Evolutionary conservation across 2,888 invertebrate genomes (phyloP).

Genomic region (Athrips mouffetella): DNA sequence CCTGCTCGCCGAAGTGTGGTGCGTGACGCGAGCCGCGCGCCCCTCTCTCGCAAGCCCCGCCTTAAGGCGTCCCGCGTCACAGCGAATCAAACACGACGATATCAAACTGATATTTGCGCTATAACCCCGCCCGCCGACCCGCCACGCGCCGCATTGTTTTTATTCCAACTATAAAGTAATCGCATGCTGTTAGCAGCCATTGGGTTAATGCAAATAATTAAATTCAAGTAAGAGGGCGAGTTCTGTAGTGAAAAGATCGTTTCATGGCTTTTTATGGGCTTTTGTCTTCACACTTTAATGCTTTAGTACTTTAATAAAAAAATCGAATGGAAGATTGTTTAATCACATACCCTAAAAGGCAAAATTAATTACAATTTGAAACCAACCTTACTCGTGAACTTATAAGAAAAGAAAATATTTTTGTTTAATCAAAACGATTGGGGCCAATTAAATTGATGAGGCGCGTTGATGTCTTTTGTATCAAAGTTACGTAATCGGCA

Average conservation of each 20-base stretch:
- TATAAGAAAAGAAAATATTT: background rate
- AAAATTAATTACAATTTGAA: no score
- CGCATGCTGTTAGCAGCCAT: constrained; percentile 31
- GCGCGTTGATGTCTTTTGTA: constrained; percentile 21
- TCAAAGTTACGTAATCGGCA: background rate
- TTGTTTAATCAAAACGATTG: background rate
- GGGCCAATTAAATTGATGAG: constrained; percentile 5
- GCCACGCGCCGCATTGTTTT: constrained; percentile 53
- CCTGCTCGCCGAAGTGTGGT: constrained; percentile 63
- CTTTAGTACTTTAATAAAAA: no score
- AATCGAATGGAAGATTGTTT: no score
- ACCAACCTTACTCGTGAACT: no score
- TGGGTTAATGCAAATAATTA: constrained; percentile 7
- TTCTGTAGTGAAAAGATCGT: background rate
- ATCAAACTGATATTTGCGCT: constrained; percentile 73
- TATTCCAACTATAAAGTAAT: constrained; percentile 74
- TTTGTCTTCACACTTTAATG: background rate
- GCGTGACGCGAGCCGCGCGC: constrained; percentile 46
- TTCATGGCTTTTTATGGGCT: background rate
- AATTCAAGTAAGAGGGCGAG: constrained; percentile 1
- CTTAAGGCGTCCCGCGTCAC: constrained; percentile 65
- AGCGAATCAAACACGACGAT: constrained; percentile 72
- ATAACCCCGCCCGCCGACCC: constrained; percentile 61
- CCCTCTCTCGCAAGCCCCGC: constrained; percentile 51
- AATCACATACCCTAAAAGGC: no score